Percentiles rank a stretch among this genome's conserved stretches.
Evolutionary conservation across 2,113 vertebrate species (phyloP).

Genomic region (Heloderma charlesbogerti): DNA sequence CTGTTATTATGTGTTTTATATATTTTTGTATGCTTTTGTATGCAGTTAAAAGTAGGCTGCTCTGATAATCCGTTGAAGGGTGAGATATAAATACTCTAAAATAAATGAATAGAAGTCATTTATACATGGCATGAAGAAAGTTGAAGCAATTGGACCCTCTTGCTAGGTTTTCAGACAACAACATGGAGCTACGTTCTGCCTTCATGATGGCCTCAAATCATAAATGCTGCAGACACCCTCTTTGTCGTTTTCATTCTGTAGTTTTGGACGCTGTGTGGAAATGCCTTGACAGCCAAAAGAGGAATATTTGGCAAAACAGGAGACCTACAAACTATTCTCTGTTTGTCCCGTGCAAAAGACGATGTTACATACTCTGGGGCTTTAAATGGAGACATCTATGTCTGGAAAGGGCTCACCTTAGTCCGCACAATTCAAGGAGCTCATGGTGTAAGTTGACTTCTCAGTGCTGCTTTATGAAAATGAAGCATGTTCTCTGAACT

Average conservation of each 20-base stretch:
- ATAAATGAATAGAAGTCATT: not conserved
- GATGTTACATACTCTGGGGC: slow-evolving; percentile 95
- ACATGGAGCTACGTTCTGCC: not conserved
- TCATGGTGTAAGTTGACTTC: slow-evolving; percentile 88
- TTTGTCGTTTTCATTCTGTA: slow-evolving; percentile 62
- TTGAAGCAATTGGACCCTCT: not conserved
- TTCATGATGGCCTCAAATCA: not conserved
- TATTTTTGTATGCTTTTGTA: not conserved
- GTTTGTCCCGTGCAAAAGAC: slow-evolving; percentile 91
- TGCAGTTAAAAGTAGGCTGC: not conserved
- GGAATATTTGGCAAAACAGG: slow-evolving; percentile 96
- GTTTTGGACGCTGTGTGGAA: slow-evolving; percentile 97
- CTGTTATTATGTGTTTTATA: not conserved
- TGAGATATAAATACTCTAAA: not conserved
- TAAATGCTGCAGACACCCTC: not conserved
- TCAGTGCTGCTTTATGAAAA: not conserved
- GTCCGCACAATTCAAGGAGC: slow-evolving; percentile 92
- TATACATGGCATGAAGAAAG: not conserved
- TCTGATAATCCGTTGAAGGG: not conserved
- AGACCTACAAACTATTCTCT: slow-evolving; percentile 97
- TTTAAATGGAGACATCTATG: slow-evolving; percentile 95
- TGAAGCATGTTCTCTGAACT: not conserved
- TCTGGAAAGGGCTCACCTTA: slow-evolving; percentile 92
- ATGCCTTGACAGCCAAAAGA: slow-evolving; percentile 92
- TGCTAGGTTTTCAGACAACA: not conserved